Base-by-base conservation (phyloP, 2,113 vertebrate genomes). In the Prietella phreatophila region DNA sequence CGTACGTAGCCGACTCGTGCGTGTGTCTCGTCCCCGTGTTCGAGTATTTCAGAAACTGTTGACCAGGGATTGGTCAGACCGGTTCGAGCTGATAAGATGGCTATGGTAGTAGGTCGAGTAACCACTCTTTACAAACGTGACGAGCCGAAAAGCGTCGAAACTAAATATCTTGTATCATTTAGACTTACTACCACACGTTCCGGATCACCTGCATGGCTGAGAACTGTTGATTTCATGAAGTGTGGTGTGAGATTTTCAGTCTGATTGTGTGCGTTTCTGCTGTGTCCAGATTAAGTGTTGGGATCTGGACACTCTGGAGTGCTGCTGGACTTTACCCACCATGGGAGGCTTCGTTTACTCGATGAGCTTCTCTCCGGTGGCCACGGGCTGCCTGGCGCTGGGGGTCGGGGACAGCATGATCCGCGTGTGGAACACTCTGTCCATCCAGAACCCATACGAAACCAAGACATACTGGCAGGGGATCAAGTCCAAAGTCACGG, bases 351-450 rank as follows among this genome's bases (percentile, higher is more conserved):
- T 98, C 73, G 96, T 97, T 55, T 98, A 98, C 87, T 93, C 96
- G 39, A 94, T 99, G 58, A 94, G 95, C 75, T 98, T 99, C 95
- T 99, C 98, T 80, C 96, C 97, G 0, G 97, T 99, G 93, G 97
- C 95, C 4, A 76, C 92, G 0, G 98, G 98, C 60, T 96, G 94
- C 19, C 93, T 99, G 84, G 98, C 97, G 8, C 89, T 99, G 0
- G 98, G 98, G 0, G 96, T 97, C 1, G 98, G 97, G 0, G 98
- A 99, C 86, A 96, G 95, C 94, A 97, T 97, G 97, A 97, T 99
- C 93, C 96, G 98, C 0, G 94, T 98, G 11, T 99, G 98, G 98
- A 97, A 97, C 90, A 99, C 98, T 0, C 88, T 98, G 55, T 95
- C 96, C 89, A 90, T 97, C 15, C 96, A 95, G 91, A 97, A 97